Base-by-base conservation (phyloP, 2,797 vertebrate species). In the Scolopax bukidnonensis region DNA sequence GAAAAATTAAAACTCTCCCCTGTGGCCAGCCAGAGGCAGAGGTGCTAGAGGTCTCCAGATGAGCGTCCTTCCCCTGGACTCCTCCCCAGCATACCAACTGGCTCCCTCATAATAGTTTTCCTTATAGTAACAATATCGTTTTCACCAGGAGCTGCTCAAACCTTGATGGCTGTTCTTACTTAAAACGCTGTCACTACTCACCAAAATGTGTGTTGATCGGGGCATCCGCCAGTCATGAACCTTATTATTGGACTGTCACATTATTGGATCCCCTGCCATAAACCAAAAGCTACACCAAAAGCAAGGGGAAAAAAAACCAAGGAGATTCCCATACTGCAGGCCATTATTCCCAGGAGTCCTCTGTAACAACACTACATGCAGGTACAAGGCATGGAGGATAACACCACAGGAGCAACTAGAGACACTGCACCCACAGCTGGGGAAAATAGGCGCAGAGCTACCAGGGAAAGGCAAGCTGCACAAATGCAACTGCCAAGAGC, bases 381-480 rank as follows among this genome's bases (percentile, higher is more conserved):
- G 63, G 25, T 41, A 67, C 54, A 64, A 93, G 57, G 89, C 16
- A 69, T 61, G 4, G 4, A 64, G 0, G 2, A 2, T 18, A 61
- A 32, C 53, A 33, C 5, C 38, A 24, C 43, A 0, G 0, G 25
- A 68, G 11, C 24, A 45, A 60, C 25, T 14, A 51, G 16, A 73
- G 56, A 27, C 9, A 1, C n/a, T 8, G 28, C 0, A 1, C 32
- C 65, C 2, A 0, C 61, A 27, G 3, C 20, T 38, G 3, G 8
- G 3, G 24, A 3, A 54, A 20, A 19, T n/a, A 24, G 47, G 28
- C 6, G 16, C 9, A 1, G 47, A 59, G 56, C 45, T 9, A 11
- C 43, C 80, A 43, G 1, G 1, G 10, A 77, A 73, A 15, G 47
- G 54, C 73, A 63, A 30, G 18, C 14, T 45, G 48, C 76, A 13